Base-by-base conservation (phyloP, 2,888 invertebrate genomes). In the Lithophane socia region DNA sequence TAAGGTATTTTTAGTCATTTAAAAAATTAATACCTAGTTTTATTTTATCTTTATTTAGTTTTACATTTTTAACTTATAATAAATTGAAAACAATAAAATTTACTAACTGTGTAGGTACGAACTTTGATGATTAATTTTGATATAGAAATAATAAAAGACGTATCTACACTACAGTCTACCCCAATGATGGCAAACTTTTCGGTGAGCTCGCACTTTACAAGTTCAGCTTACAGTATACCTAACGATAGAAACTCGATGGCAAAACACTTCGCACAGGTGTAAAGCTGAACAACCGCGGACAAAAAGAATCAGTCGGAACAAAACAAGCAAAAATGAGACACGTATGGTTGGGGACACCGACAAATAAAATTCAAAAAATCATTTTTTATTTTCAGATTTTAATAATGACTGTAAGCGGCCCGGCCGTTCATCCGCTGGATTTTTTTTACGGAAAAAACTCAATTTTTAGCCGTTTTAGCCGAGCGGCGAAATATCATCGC, bases 401-500 rank as follows among this genome's bases (percentile, higher is more conserved):
- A 83, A 87, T 85, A 85, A 88, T 83, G 75, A 86, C 60, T 71
- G 73, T 63, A 52, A 80, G 70, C 77, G 81, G 66, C 69, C 78
- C 72, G 78, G 56, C 74, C 72, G 75, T 75, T 79, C 78, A 74
- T 75, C 68, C 76, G 70, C 64, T 78, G 61, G 61, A 61, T 77
- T 80, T 92, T 92, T 93, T 94, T 92, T 88, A 90, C 90, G 86
- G 88, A 93, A 94, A 94, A 94, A 94, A 92, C 90, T 93, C 92
- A 93, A 93, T 94, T 94, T 93, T 91, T 89, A 88, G 90, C 88
- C 91, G 91, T 92, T 93, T 93, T 93, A 93, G 92, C 87, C 80
- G 89, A 91, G 92, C 91, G 89, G 92, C 92, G 90, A 93, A 94
- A 94, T 95, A 94, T 94, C 91, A 93, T 94, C 92, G 91, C 92